These are phyloP conservation scores for Euclidia mi DNA, from an alignment of 2,888 invertebrate genomes.

Conservation along the genomic window DNA sequence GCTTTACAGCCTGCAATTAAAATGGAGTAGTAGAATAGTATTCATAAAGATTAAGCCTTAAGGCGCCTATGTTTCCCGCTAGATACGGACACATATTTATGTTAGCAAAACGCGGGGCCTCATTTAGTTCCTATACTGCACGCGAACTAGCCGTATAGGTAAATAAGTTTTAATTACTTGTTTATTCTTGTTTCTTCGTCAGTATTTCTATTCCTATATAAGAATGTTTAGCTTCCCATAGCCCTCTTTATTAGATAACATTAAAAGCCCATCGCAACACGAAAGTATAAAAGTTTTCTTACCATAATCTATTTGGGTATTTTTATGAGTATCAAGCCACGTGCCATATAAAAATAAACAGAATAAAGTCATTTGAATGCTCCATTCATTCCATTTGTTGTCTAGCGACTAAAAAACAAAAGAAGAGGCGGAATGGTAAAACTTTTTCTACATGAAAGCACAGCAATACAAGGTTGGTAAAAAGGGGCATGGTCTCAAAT, in stretches of 20 bases:
- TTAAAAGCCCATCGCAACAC: conserved; percentile 6
- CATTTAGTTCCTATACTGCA: conserved; percentile 70
- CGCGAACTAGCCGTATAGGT: conserved; percentile 73
- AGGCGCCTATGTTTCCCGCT: conserved; percentile 49
- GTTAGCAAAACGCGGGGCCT: conserved; percentile 65
- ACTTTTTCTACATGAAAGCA: conserved; percentile 48
- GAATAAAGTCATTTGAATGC: conserved; percentile 8
- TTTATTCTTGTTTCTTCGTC: conserved; percentile 67
- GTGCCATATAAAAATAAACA: conserved; percentile 14
- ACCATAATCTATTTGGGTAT: conserved; percentile 7
- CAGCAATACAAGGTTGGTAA: conserved; percentile 44
- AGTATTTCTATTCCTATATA: conserved; percentile 57
- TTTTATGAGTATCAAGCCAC: conserved; percentile 9
- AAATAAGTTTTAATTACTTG: conserved; percentile 79
- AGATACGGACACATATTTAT: conserved; percentile 67
- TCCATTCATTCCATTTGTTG: conserved; percentile 20
- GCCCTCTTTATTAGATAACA: conserved; percentile 36
- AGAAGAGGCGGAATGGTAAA: conserved; percentile 45
- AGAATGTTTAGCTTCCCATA: conserved; percentile 40
- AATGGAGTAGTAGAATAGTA: conserved; percentile 45
- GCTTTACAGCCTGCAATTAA: conserved; percentile 33
- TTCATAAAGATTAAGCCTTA: conserved; percentile 60
- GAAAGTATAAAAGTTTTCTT: conserved; percentile 11
- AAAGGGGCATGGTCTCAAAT: conserved; percentile 51
- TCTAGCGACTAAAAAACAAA: conserved; percentile 38